These are phyloP conservation scores for Oxyteleia sp. DNA, from an alignment of 2,888 invertebrate species.

Conservation along the genomic window DNA sequence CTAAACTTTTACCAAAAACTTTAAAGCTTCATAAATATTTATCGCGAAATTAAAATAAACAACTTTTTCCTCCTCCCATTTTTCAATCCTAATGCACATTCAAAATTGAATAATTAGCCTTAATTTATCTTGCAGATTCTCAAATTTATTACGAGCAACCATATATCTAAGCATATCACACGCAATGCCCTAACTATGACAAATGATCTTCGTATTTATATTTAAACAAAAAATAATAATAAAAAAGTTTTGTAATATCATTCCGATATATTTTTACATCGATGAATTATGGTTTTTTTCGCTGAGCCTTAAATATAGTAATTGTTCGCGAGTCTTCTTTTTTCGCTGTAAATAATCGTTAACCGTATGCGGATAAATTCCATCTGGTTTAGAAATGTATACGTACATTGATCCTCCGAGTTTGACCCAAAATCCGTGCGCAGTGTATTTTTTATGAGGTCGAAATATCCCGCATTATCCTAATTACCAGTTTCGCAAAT, in stretches of 20 bases:
- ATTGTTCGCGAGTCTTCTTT: not conserved
- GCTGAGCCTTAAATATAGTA: constrained; percentile 2
- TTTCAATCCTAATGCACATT: too few species aligned
- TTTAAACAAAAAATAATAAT: constrained; percentile 11
- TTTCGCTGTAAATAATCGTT: constrained; percentile 33
- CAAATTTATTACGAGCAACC: constrained; percentile 6
- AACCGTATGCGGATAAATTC: constrained; percentile 28
- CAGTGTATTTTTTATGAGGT: constrained; percentile 34
- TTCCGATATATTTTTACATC: not conserved
- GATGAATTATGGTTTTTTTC: not conserved
- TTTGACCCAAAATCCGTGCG: constrained; percentile 27
- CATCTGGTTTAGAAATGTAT: constrained; percentile 38
- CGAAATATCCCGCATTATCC: constrained; percentile 39
- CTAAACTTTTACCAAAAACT: too few species aligned
- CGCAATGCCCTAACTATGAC: constrained; percentile 24
- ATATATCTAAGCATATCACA: constrained; percentile 26
- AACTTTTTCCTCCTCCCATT: too few species aligned
- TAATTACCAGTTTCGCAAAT: constrained; percentile 18
- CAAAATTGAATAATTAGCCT: constrained; percentile 10
- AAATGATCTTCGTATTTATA: constrained; percentile 16
- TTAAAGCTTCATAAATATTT: too few species aligned
- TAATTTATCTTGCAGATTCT: constrained; percentile 6
- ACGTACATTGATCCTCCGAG: constrained; percentile 34
- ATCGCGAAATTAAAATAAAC: too few species aligned
- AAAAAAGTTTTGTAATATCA: not conserved